phyloP scores from a whole-genome alignment of 2,797 vertebrate genomes.

The Catharus ustulatus region DNA sequence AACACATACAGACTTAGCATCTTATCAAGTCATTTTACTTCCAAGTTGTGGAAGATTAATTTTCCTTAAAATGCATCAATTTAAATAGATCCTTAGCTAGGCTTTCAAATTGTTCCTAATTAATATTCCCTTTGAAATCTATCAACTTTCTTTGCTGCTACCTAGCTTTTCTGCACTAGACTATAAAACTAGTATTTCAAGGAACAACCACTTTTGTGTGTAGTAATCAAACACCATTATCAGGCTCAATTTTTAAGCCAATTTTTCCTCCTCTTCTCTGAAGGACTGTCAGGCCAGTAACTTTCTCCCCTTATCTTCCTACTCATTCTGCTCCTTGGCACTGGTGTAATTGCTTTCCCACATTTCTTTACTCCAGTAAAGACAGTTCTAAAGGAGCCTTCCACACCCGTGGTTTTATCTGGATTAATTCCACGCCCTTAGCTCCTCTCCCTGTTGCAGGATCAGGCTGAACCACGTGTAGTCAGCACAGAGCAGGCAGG shows the following conservation, averaged over 20 bases:
- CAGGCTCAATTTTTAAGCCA: slow-evolving; percentile 4
- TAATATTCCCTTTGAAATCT: slow-evolving; percentile 38
- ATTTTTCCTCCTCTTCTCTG: slow-evolving; percentile 17
- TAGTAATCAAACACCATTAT: slow-evolving; percentile 9
- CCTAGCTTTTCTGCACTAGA: neutral
- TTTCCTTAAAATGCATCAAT: slow-evolving; percentile 5
- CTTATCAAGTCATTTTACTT: neutral
- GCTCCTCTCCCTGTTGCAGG: neutral
- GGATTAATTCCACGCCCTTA: neutral
- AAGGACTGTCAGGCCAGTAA: slow-evolving; percentile 21
- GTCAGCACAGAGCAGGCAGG: neutral
- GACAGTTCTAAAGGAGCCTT: slow-evolving; percentile 3
- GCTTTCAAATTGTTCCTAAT: slow-evolving; percentile 9
- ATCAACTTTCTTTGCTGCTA: neutral
- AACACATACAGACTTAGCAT: neutral
- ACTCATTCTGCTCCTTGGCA: neutral
- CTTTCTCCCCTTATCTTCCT: slow-evolving; percentile 34
- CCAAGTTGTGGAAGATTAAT: neutral
- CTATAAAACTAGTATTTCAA: neutral
- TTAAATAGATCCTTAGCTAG: slow-evolving; percentile 4
- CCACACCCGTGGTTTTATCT: neutral
- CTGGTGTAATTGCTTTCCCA: neutral
- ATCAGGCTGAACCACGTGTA: neutral
- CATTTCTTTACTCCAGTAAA: neutral
- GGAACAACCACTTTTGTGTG: neutral